phyloP scores from a whole-genome alignment of 2,797 vertebrate genomes.

The Tokudaia muenninki region DNA sequence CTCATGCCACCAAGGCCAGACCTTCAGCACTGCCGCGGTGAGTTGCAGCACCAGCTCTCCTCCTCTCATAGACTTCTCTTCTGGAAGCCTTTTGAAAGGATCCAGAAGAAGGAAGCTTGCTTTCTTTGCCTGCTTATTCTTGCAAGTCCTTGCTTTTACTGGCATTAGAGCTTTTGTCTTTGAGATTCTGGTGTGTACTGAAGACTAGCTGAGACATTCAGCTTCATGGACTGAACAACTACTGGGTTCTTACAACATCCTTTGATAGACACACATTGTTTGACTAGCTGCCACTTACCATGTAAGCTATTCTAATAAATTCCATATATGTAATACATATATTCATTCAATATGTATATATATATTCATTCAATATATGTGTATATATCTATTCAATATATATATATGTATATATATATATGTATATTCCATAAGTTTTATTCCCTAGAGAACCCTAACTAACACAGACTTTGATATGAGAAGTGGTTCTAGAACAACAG shows the following conservation, averaged over 20 bases:
- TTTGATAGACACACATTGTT: not conserved
- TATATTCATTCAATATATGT: no score
- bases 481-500: not conserved
- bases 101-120: not conserved
- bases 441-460: not conserved
- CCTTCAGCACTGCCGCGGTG: no score
- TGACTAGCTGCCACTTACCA: not conserved
- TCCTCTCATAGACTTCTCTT: not conserved
- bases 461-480: not conserved
- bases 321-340: no score
- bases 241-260: not conserved
- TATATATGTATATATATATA: no score
- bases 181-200: not conserved
- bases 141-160: not conserved
- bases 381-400: no score
- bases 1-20: no score
- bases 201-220: not conserved
- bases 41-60: no score
- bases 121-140: not conserved
- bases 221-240: not conserved
- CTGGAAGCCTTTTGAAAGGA: not conserved
- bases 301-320: not conserved
- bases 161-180: no score
- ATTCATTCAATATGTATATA: no score
- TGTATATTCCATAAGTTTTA: not conserved